phyloP scores from a whole-genome alignment of 2,888 invertebrate species.

The Coronaproctus castanopsis region DNA sequence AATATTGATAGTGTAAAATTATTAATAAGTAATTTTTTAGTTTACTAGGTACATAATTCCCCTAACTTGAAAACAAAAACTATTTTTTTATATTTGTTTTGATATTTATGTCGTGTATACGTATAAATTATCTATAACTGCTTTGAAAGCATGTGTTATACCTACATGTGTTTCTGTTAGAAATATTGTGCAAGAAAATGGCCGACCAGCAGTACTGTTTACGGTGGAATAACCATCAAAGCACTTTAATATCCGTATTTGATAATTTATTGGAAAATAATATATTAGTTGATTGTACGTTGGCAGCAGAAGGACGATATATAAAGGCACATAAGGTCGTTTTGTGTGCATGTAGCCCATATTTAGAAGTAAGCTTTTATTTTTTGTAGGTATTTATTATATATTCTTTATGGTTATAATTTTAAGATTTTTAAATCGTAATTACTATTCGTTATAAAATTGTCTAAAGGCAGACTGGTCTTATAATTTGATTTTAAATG shows the following conservation, averaged over 20 bases:
- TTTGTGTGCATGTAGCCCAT: conserved; percentile 48
- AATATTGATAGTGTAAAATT: too few species aligned
- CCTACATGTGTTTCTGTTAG: too few species aligned
- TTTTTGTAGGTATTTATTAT: too few species aligned
- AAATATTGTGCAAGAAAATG: background rate
- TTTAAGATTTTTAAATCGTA: background rate
- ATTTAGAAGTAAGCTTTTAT: conserved; percentile 34
- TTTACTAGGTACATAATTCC: too few species aligned
- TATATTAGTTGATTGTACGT: conserved; percentile 78
- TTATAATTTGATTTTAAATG: too few species aligned
- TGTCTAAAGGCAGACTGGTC: background rate
- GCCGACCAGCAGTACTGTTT: conserved; percentile 55
- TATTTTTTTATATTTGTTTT: too few species aligned
- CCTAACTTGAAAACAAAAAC: too few species aligned
- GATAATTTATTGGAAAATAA: conserved; percentile 78
- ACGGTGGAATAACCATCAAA: conserved; percentile 88
- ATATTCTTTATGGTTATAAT: background rate
- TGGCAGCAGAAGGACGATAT: conserved; percentile 80
- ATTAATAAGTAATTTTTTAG: too few species aligned
- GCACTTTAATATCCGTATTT: conserved; percentile 76
- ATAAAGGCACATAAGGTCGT: conserved; percentile 88
- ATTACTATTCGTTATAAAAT: background rate
- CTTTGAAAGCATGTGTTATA: too few species aligned
- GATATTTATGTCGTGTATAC: too few species aligned
- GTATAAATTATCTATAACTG: too few species aligned